Percentiles rank a stretch among this genome's conserved stretches.
Conservation (phyloP, 2,113 vertebrate genomes). For the Callaeas wilsoni region DNA sequence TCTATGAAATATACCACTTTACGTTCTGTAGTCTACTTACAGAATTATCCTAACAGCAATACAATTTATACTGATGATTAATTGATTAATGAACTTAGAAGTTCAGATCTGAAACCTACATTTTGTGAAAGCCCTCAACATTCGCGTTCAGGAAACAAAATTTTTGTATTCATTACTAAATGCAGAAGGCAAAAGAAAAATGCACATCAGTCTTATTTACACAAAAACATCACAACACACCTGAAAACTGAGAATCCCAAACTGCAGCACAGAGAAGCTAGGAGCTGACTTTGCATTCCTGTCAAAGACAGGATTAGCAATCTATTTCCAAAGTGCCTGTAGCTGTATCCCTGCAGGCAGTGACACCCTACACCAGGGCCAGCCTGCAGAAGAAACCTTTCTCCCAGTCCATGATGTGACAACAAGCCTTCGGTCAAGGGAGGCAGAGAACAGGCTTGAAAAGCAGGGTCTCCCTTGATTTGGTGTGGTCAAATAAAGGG, state of each 20-base stretch:
- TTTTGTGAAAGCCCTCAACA: neutral
- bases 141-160: neutral
- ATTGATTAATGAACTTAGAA: neutral
- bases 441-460: neutral
- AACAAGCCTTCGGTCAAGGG: neutral
- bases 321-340: neutral
- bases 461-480: neutral
- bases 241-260: neutral
- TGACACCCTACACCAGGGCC: neutral
- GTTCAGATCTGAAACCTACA: neutral
- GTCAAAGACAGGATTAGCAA: neutral
- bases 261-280: neutral
- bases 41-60: neutral
- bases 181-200: neutral
- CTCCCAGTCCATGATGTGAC: fast-evolving
- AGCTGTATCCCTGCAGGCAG: neutral
- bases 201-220: neutral
- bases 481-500: neutral
- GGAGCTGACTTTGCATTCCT: neutral
- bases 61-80: neutral
- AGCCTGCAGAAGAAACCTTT: neutral
- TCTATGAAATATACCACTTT: neutral
- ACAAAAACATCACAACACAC: neutral
- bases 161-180: neutral
- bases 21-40: neutral